These are phyloP conservation scores for Arnoldichthys spilopterus DNA, from an alignment of 2,797 vertebrate genomes.

Conservation along the genomic window DNA sequence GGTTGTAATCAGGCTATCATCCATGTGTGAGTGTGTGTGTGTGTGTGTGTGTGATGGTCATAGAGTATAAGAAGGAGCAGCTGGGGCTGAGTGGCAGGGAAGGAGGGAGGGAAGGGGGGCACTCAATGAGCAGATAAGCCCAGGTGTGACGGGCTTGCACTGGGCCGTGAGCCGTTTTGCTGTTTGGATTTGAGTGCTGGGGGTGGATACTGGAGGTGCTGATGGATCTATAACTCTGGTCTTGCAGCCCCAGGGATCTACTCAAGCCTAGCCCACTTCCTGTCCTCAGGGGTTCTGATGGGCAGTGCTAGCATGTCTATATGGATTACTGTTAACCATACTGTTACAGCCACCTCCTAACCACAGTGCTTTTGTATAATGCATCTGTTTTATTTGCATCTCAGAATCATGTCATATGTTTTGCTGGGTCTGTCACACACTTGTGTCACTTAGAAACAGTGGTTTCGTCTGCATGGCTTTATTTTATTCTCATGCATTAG, in stretches of 20 bases:
- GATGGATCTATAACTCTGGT: conserved; percentile 71
- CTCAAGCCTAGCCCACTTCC: conserved; percentile 54
- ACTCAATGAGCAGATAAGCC: conserved; percentile 65
- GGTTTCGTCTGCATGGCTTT: not conserved
- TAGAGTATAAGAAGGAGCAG: conserved; percentile 60
- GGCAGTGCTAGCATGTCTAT: conserved; percentile 39
- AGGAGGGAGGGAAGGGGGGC: conserved; percentile 33
- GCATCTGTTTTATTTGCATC: not conserved
- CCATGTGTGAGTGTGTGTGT: conserved; percentile 55
- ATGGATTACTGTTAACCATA: conserved; percentile 45
- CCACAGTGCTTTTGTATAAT: not conserved
- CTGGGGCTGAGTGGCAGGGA: conserved; percentile 60
- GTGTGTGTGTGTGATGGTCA: conserved; percentile 49
- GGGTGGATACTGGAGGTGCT: conserved; percentile 69
- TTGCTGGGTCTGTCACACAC: not conserved
- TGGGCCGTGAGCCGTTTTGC: conserved; percentile 60
- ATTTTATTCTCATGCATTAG: not conserved
- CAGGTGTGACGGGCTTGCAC: conserved; percentile 70
- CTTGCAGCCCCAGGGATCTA: conserved; percentile 60
- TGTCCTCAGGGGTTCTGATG: conserved; percentile 48
- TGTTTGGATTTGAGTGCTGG: conserved; percentile 50
- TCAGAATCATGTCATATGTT: not conserved
- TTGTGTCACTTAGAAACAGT: not conserved
- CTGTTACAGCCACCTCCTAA: conserved; percentile 15
- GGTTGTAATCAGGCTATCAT: conserved; percentile 66